Evolutionary conservation across 2,888 invertebrate genomes (phyloP).

Genomic region (Omphaloscelis lunosa): DNA sequence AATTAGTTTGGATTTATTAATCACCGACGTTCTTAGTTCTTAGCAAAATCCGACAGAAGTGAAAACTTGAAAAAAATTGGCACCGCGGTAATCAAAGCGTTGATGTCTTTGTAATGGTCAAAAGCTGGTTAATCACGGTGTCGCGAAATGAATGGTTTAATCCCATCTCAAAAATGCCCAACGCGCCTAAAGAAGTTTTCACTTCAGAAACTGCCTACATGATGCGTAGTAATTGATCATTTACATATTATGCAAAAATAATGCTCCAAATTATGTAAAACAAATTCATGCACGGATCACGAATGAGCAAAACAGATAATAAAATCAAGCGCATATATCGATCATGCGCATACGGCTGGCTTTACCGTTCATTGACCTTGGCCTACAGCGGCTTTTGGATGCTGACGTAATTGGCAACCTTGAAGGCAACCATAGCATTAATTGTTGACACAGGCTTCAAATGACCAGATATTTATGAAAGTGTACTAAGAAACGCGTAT

Average conservation of each 20-base stretch:
- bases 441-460: constrained; percentile 56
- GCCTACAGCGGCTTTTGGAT: constrained; percentile 77
- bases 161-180: no score
- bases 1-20: neutral
- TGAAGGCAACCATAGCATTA: constrained; percentile 68
- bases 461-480: constrained; percentile 31
- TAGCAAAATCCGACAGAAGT: no score
- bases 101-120: no score
- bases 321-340: constrained; percentile 54
- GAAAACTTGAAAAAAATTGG: no score
- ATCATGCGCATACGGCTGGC: constrained; percentile 61
- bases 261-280: constrained; percentile 2
- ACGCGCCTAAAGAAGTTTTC: no score
- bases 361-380: constrained; percentile 76
- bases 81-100: no score
- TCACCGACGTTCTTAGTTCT: neutral
- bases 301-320: constrained; percentile 22
- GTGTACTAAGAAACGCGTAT: constrained; percentile 18
- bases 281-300: constrained; percentile 15
- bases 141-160: no score
- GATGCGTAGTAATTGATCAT: neutral
- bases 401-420: constrained; percentile 74
- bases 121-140: no score
- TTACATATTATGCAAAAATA: neutral
- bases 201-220: neutral